A percentile compares a stretch with the other conserved stretches of the same genome.
Evolutionary conservation across 1,140 invertebrate species (phyloP).

Genomic region (Plectus sambesii): DNA sequence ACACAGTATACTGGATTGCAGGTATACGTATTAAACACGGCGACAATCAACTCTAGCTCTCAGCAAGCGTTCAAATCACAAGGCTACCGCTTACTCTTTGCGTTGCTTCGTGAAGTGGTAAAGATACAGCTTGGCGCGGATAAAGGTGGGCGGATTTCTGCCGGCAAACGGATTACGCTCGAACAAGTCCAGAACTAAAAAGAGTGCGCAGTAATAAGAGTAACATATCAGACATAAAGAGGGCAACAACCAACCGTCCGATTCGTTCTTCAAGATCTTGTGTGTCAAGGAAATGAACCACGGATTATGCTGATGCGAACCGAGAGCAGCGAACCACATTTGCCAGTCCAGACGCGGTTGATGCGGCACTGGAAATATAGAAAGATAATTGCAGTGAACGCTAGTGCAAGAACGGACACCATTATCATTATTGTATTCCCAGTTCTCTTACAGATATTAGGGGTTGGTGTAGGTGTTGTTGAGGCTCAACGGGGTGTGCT

Average conservation of each 20-base stretch:
- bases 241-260: conserved; percentile 49
- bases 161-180: conserved; percentile 56
- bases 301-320: conserved; percentile 63
- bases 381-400: conserved; percentile 4
- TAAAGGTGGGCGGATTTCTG: conserved; percentile 59
- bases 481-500: no score
- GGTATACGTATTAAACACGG: conserved; percentile 60
- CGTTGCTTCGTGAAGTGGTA: conserved; percentile 58
- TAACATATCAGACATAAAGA: background rate
- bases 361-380: conserved; percentile 58
- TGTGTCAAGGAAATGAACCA: conserved; percentile 66
- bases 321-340: conserved; percentile 71
- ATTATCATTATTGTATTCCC: no score
- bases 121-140: conserved; percentile 60
- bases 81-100: conserved; percentile 49
- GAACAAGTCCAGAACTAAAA: conserved; percentile 55
- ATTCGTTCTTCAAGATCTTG: conserved; percentile 57
- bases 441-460: no score
- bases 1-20: conserved; percentile 59
- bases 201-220: conserved; percentile 8
- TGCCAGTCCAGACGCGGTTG: conserved; percentile 73
- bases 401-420: conserved; percentile 12
- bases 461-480: no score
- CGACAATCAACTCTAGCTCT: conserved; percentile 9
- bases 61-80: background rate